phyloP scores from a whole-genome alignment of 2,113 vertebrate genomes.

The Mus spicilegus region DNA sequence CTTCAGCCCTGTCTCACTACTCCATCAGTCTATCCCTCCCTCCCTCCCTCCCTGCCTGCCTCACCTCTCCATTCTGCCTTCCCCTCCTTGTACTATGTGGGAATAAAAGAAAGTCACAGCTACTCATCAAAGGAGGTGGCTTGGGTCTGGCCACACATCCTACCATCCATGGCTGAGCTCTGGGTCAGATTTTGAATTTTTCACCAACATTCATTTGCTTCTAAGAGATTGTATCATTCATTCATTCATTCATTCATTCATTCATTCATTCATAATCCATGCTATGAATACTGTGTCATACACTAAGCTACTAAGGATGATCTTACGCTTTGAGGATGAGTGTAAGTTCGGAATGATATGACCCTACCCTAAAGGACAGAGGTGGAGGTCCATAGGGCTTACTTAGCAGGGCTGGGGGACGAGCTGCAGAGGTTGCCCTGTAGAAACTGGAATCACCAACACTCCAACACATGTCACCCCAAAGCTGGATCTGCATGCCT shows the following conservation, averaged over 20 bases:
- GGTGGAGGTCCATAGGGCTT: neutral
- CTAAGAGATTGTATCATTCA: neutral
- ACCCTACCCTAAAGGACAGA: neutral
- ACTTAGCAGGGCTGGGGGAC: neutral
- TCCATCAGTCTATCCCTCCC: neutral
- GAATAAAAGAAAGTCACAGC: neutral
- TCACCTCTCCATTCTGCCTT: neutral
- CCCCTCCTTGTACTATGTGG: neutral
- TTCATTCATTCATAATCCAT: too few relatives aligned
- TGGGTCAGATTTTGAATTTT: neutral
- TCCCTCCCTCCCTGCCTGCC: neutral
- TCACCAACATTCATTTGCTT: neutral
- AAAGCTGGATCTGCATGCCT: rapidly evolving
- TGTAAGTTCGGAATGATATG: rapidly evolving
- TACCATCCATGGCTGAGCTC: neutral
- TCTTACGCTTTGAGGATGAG: neutral
- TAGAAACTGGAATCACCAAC: too few relatives aligned
- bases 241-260: neutral
- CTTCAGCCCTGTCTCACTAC: neutral
- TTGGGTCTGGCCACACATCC: neutral
- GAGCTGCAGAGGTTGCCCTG: rapidly evolving
- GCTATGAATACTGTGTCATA: neutral
- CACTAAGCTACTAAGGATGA: too few relatives aligned
- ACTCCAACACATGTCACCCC: neutral
- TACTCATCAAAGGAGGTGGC: neutral